phyloP scores from a whole-genome alignment of 2,113 vertebrate species.

The Dicaeum eximium region DNA sequence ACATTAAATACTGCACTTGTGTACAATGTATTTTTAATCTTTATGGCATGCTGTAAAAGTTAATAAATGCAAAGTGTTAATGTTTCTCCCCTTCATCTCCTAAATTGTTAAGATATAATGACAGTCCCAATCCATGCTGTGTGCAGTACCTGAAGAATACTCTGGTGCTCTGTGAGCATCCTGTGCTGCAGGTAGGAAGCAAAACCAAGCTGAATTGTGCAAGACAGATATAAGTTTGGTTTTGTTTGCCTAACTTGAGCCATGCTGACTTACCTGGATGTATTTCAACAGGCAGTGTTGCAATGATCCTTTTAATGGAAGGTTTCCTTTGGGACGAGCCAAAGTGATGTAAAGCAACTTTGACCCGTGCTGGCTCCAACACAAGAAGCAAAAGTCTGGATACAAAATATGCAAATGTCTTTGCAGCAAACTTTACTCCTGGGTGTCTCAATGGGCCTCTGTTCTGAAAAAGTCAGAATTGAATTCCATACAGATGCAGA shows the following conservation, averaged over 20 bases:
- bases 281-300: not conserved
- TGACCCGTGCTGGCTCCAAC: not conserved
- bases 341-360: not conserved
- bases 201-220: not conserved
- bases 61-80: constrained; percentile 73
- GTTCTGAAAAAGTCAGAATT: not conserved
- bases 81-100: constrained; percentile 60
- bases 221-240: not conserved
- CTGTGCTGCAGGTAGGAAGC: not conserved
- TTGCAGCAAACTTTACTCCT: not conserved
- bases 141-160: constrained; percentile 11
- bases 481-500: not conserved
- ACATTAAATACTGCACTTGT: constrained; percentile 76
- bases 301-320: not conserved
- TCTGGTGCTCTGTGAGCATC: not conserved
- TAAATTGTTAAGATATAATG: constrained; percentile 62
- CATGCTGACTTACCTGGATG: not conserved
- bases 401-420: not conserved
- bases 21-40: constrained; percentile 83
- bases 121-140: not conserved
- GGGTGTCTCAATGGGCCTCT: not conserved
- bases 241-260: not conserved
- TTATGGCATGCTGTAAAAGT: constrained; percentile 79
- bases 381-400: not conserved
- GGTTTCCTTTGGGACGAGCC: not conserved